Base-by-base conservation (phyloP, 1,140 invertebrate species). In the Pararge aegeria region DNA sequence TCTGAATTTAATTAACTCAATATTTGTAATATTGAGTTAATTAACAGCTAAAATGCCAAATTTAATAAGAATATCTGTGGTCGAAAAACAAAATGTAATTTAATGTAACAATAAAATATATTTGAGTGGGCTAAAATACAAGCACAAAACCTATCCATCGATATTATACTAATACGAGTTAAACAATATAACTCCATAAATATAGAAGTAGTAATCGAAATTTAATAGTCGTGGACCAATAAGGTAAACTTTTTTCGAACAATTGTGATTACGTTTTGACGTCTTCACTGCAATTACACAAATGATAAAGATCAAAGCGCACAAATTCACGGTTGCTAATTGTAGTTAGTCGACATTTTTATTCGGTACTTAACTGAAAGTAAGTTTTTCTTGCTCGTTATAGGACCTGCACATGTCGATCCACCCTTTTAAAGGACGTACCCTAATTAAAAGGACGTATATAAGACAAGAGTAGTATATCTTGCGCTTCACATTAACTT, bases 281-380 rank as follows among this genome's bases (percentile, higher is more conserved):
- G n/a, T 46, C 42, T 46, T 46, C 42, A 46, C 42, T 19, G 42
- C 42, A 30, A 46, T 48, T 59, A 53, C 4, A 12, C 38, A 53
- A 50, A 52, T 21, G 50, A 53, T 53, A 46, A 30, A 59, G 49
- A 46, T 59, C 57, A 59, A 59, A 59, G 57, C 38, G 50, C 20
- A 13, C 2, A 19, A 15, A 55, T 44, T 27, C 53, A 30, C 27
- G 27, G 16, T 54, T 30, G 16, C 24, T 53, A 46, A 59, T 30
- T 52, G 13, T 18, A 18, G 13, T 24, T 37, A 53, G 27, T 24
- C 24, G 50, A 34, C 49, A 53, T 18, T 44, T 27, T 40, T 10
- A 40, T 46, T 27, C 20, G 16, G 55, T 49, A 57, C 18, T 55
- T 44, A 51, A 44, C 27, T 24, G 20, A 42, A 46, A 64, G 38